Evolutionary conservation across 2,888 invertebrate genomes (phyloP).

Genomic region (Morpho helenor): DNA sequence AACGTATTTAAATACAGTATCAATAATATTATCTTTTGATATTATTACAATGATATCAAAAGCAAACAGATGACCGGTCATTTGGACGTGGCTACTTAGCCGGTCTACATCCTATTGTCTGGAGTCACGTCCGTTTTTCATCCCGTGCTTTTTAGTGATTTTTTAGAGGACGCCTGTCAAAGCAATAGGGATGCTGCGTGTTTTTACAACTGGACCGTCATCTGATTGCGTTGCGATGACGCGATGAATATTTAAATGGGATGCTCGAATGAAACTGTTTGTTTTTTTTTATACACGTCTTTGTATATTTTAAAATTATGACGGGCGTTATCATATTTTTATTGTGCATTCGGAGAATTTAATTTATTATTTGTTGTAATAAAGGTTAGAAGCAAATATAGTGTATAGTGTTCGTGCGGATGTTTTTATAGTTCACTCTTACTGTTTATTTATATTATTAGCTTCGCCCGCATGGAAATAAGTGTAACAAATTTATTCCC

Average conservation of each 20-base stretch:
- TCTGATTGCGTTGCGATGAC: slow-evolving; percentile 29
- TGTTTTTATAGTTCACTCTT: too few relatives aligned
- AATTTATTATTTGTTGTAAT: too few relatives aligned
- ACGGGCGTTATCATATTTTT: slow-evolving; percentile 10
- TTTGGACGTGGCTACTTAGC: slow-evolving; percentile 22
- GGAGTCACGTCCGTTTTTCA: slow-evolving; percentile 66
- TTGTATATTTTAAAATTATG: slow-evolving; percentile 22
- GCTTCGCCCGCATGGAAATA: too few relatives aligned
- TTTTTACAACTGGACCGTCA: slow-evolving; percentile 72
- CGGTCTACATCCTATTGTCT: slow-evolving; percentile 50
- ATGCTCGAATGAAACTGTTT: slow-evolving; percentile 31
- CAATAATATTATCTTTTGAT: too few relatives aligned
- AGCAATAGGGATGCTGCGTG: slow-evolving; percentile 70
- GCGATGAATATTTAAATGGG: slow-evolving; percentile 56
- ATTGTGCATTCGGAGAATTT: not conserved
- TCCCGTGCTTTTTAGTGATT: slow-evolving; percentile 12
- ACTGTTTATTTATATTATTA: too few relatives aligned
- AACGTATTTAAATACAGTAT: too few relatives aligned
- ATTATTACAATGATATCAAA: not conserved
- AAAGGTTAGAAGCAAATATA: too few relatives aligned
- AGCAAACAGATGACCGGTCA: slow-evolving; percentile 10
- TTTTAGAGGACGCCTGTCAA: slow-evolving; percentile 31
- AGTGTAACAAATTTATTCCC: too few relatives aligned
- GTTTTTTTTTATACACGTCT: slow-evolving; percentile 17
- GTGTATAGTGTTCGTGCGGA: too few relatives aligned